phyloP scores from a whole-genome alignment of 2,113 vertebrate genomes.

The Paracanthobrama guichenoti region DNA sequence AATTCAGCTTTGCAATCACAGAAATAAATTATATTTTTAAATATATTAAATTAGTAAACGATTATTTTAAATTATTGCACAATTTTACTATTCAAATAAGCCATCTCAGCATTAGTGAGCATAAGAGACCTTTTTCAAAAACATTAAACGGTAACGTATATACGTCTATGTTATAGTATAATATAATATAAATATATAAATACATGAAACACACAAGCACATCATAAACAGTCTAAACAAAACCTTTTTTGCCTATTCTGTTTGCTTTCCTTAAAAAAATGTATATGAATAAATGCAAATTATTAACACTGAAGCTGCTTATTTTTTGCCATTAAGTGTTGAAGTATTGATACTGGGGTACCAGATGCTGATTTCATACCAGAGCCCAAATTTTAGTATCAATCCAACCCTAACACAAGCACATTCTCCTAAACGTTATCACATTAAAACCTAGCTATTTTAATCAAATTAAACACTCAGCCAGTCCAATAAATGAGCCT shows the following conservation, averaged over 20 bases:
- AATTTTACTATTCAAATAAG: background rate
- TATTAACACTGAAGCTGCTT: background rate
- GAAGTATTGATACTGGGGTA: background rate
- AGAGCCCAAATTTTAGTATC: background rate
- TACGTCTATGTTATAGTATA: too few relatives aligned
- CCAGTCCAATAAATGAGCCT: background rate
- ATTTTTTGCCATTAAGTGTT: background rate
- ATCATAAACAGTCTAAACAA: too few relatives aligned
- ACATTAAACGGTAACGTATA: background rate
- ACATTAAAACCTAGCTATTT: slow-evolving; percentile 1
- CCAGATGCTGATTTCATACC: background rate
- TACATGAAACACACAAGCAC: too few relatives aligned
- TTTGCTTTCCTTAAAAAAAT: background rate
- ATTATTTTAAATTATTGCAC: background rate
- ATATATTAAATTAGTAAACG: background rate
- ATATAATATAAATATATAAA: too few relatives aligned
- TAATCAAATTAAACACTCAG: background rate
- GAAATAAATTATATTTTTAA: background rate
- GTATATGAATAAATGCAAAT: background rate
- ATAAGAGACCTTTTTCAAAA: background rate
- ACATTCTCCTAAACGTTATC: background rate
- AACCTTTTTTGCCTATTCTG: too few relatives aligned
- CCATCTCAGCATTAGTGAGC: background rate
- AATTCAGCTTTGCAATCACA: background rate
- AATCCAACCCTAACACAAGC: background rate